Conservation (phyloP, 2,888 invertebrate species). For the Panorpa germanica region DNA sequence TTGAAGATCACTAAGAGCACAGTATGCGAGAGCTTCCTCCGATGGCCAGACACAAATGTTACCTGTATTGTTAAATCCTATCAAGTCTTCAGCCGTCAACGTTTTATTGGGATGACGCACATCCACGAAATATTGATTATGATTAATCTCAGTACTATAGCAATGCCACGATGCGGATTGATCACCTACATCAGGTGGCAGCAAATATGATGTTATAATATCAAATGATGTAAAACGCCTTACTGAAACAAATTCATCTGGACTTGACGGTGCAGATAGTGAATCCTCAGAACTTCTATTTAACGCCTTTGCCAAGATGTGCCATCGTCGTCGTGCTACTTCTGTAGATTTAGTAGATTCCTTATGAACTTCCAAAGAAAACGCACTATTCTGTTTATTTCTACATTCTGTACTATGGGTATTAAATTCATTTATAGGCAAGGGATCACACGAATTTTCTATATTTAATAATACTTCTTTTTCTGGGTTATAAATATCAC, state of each 20-base stretch:
- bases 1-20: conserved; percentile 39
- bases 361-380: too few relatives aligned
- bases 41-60: conserved; percentile 68
- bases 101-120: conserved; percentile 38
- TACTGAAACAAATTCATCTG: conserved; percentile 30
- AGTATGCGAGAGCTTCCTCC: conserved; percentile 53
- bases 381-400: too few relatives aligned
- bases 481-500: too few relatives aligned
- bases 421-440: too few relatives aligned
- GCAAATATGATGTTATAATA: conserved; percentile 29
- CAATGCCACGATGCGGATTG: conserved; percentile 38
- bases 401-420: too few relatives aligned
- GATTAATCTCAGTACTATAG: conserved; percentile 31
- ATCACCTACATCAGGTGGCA: conserved; percentile 23
- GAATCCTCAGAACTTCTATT: conserved; percentile 21
- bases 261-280: conserved; percentile 19
- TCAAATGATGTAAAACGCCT: conserved; percentile 38
- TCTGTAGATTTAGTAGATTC: too few relatives aligned
- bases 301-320: conserved; percentile 45
- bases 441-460: too few relatives aligned
- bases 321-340: conserved; percentile 47
- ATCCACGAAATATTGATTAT: conserved; percentile 29
- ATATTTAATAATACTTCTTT: too few relatives aligned
- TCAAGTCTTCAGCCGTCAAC: conserved; percentile 48
- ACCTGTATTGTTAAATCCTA: conserved; percentile 69